Conservation (phyloP, 1,140 invertebrate genomes). For the Drosophila prosaltans region DNA sequence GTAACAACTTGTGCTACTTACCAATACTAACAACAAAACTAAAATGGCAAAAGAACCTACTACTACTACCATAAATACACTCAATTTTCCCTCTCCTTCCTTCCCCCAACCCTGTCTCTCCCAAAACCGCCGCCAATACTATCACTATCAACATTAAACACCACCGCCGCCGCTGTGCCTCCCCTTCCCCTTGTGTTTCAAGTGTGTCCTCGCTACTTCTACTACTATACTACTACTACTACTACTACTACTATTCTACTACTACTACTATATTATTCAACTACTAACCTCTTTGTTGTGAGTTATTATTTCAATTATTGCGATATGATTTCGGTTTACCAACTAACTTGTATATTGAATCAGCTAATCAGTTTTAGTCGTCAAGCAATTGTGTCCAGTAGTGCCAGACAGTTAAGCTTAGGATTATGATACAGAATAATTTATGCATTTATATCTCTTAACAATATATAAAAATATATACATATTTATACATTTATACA, state of each 20-base stretch:
- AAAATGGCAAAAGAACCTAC: conserved; percentile 15
- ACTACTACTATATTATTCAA: conserved; percentile 6
- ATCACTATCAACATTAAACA: not conserved
- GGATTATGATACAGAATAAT: conserved; percentile 7
- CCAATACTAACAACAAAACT: conserved; percentile 26
- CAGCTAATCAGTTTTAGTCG: conserved; percentile 3
- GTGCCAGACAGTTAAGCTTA: conserved; percentile 4
- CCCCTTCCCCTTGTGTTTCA: conserved; percentile 54
- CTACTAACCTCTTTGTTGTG: conserved; percentile 70
- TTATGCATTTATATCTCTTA: not conserved
- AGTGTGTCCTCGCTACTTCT: conserved; percentile 55
- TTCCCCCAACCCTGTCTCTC: not conserved
- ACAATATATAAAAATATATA: conserved; percentile 15
- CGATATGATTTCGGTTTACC: not conserved
- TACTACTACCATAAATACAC: not conserved
- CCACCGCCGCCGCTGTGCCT: not conserved
- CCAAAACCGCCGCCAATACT: not conserved
- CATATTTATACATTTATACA: conserved; percentile 33
- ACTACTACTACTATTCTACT: conserved; percentile 15
- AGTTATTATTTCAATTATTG: conserved; percentile 59
- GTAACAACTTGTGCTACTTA: conserved; percentile 74
- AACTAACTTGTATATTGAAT: not conserved
- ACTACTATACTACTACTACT: not conserved
- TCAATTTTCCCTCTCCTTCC: not conserved
- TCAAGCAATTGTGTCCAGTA: conserved; percentile 6